phyloP scores from a whole-genome alignment of 2,888 invertebrate species.

The Trypoxylon attenuatum region DNA sequence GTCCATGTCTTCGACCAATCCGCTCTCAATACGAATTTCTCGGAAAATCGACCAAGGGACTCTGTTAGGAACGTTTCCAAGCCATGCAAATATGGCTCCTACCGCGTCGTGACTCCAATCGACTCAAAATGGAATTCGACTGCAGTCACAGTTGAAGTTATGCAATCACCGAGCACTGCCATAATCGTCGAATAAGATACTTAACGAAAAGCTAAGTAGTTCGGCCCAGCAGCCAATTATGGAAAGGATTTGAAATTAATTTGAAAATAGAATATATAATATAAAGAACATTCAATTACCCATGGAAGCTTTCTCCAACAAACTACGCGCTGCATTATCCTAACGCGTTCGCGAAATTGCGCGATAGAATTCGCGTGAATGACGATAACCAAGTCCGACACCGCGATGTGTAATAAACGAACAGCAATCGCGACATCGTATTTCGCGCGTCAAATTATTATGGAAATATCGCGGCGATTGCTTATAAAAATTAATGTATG shows the following conservation, averaged over 20 bases:
- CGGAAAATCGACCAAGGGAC: conserved; percentile 59
- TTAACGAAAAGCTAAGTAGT: conserved; percentile 45
- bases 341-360: too few relatives aligned
- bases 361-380: too few relatives aligned
- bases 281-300: conserved; percentile 25
- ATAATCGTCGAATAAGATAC: conserved; percentile 51
- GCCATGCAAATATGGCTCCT: conserved; percentile 65
- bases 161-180: conserved; percentile 44
- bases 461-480: too few relatives aligned
- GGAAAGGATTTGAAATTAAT: conserved; percentile 42
- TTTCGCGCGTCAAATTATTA: too few relatives aligned
- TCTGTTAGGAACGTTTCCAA: conserved; percentile 54
- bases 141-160: conserved; percentile 54
- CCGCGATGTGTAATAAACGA: too few relatives aligned
- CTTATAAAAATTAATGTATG: neutral
- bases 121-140: conserved; percentile 55
- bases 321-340: too few relatives aligned
- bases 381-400: too few relatives aligned
- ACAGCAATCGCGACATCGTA: too few relatives aligned
- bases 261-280: conserved; percentile 31
- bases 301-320: conserved; percentile 26
- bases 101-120: conserved; percentile 54
- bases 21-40: conserved; percentile 55
- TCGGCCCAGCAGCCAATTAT: conserved; percentile 34
- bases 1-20: conserved; percentile 50